Base-by-base conservation (phyloP, 2,113 vertebrate genomes). In the Pseudonaja textilis region DNA sequence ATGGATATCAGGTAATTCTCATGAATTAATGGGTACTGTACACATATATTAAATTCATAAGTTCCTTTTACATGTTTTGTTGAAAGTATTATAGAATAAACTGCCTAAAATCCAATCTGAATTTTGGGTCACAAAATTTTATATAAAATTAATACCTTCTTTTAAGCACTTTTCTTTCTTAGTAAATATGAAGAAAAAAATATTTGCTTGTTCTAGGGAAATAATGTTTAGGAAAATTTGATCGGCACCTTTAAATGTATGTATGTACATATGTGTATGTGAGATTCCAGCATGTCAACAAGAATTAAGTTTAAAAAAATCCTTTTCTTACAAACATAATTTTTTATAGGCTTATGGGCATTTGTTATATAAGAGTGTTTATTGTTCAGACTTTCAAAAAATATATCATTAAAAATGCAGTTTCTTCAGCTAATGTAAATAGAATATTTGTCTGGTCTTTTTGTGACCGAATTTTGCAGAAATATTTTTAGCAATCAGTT, bases 1-100 rank as follows among this genome's bases (percentile, higher is more conserved):
- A 99, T 94, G 98, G 99, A 89, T 99, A 98, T 96, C 99, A 99
- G 99, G 99, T 99, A 97, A 97, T 81, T 95, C 81, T 55, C 50
- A 93, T 95, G 57, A 39, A 55, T 87, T 94, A 91, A 93, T 22
- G 0, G 0, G 89, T 81, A 57, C 12, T 34, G 11, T 74, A 34
- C 29, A n/a, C 23, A 22, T 34, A 10, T 61, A 52, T n/a, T 64
- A 86, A 11, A 39, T 29, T 29, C 2, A 1, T 81, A 81, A 9
- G 2, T 81, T 81, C 18, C 1, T 20, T 86, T 26, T 86, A 26
- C 39, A 47, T n/a, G 20, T 20, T 26, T 42, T 39, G 5, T 39
- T 59, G 25, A 59, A 89, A 12, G 22, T 89, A 59, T 57, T 23
- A 14, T 56, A 57, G 11, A 89, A 89, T 59, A 45, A 89, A 16